Evolutionary conservation across 1,140 invertebrate genomes (phyloP), one percentile per base, ranked within the genome.

Genomic region (Drosophila lacteicornis): DNA sequence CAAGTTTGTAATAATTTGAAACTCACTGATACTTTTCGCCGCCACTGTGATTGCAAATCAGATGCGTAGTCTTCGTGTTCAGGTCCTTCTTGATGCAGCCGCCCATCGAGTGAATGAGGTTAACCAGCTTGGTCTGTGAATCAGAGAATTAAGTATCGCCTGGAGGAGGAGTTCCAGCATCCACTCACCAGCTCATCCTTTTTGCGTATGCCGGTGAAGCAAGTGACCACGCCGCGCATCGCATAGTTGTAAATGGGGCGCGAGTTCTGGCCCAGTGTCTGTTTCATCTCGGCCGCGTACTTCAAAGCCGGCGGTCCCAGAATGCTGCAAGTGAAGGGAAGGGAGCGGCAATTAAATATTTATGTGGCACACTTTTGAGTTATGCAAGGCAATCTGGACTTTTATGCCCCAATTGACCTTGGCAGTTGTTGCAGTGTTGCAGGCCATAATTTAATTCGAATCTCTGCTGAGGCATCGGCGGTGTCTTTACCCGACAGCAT

Each of bases 21-120:
- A 92, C 88, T 92, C 57, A 92, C 86, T 95, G 94, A 91, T 97
- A 97, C 94, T 99, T 99, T 82, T 97, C 96, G 68, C 98, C 98
- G 46, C 95, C 95, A 83, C 96, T 96, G 88, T 95, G 95, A 84
- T 96, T 97, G 55, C 98, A 97, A 78, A 99, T 97, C 45, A 99
- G 94, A 94, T 99, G 98, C 51, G 98, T 99, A 63, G 98, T 96
- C 92, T 97, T 97, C 19, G 95, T 94, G 62, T 95, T 96, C 94
- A 98, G 96, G 80, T 98, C 97, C 93, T 97, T 97, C 53, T 97
- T 95, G 79, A 99, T 96, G 84, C 97, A 98, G 17, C 98, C 98
- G 74, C 97, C 98, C 98, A 99, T 99, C 91, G 96, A 96, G 94
- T 99, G 98, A 75, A 99, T 96, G 90, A 97, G 94, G 81, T 96